Conservation (phyloP, 2,888 invertebrate genomes). For the Cantharis rustica region DNA sequence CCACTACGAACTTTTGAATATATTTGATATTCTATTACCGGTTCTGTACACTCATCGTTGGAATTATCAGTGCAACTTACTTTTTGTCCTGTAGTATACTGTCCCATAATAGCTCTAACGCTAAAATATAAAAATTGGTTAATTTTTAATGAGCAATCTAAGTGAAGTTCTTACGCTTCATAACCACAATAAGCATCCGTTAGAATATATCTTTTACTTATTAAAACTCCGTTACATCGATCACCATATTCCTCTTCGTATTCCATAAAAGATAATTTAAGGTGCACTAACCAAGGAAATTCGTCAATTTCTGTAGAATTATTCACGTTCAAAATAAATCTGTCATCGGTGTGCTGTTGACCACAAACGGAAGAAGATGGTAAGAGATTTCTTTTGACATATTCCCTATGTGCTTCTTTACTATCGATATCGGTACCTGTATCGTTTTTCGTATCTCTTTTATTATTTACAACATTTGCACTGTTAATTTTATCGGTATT, state of each 20-base stretch:
- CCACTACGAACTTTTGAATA: conserved; percentile 9
- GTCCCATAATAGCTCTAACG: conserved; percentile 3
- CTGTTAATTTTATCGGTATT: background rate
- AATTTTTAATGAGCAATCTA: background rate
- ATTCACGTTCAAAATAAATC: background rate
- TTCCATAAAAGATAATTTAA: background rate
- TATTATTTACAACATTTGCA: background rate
- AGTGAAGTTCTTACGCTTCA: conserved; percentile 2
- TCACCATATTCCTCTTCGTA: conserved; percentile 8
- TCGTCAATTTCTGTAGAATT: conserved; percentile 8
- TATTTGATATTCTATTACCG: background rate
- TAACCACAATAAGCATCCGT: conserved; percentile 18
- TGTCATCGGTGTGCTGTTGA: conserved; percentile 10
- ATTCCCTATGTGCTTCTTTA: background rate
- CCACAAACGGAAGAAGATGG: conserved; percentile 2
- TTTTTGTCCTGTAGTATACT: conserved; percentile 6
- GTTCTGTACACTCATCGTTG: conserved; percentile 5
- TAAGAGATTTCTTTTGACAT: background rate
- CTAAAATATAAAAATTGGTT: conserved; percentile 1
- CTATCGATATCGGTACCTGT: background rate
- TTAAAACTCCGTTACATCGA: conserved; percentile 14
- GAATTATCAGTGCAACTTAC: conserved; percentile 1
- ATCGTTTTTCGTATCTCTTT: background rate
- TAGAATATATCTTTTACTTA: conserved; percentile 17
- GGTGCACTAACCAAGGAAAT: conserved; percentile 20